Conservation (phyloP, 2,888 invertebrate species). For the Xanthia icteritia region DNA sequence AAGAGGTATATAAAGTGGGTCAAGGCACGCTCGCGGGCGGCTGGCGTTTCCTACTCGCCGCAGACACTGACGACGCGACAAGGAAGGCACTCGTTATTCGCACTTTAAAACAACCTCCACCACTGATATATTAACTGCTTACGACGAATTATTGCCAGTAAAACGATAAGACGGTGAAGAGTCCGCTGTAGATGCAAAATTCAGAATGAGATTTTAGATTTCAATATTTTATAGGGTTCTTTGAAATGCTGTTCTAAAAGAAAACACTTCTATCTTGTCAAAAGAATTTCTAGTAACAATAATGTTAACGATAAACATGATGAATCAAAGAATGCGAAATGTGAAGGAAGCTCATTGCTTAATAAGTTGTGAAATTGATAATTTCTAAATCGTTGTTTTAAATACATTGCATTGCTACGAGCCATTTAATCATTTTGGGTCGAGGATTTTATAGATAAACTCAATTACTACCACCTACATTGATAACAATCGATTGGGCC, state of each 20-base stretch:
- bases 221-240: neutral
- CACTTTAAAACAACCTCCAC: conserved; percentile 75
- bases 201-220: neutral
- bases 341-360: conserved; percentile 5
- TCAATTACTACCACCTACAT: conserved; percentile 41
- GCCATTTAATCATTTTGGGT: conserved; percentile 61
- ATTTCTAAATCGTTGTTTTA: conserved; percentile 17
- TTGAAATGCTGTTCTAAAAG: neutral
- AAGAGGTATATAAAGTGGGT: conserved; percentile 80
- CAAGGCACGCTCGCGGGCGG: conserved; percentile 84
- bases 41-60: conserved; percentile 83
- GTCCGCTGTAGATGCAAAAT: neutral
- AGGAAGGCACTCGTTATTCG: conserved; percentile 86
- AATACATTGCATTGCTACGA: conserved; percentile 8
- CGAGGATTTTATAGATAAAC: conserved; percentile 71
- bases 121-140: conserved; percentile 73
- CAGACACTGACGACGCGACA: conserved; percentile 72
- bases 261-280: neutral
- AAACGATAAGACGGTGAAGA: conserved; percentile 8
- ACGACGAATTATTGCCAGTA: conserved; percentile 15
- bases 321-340: conserved; percentile 3
- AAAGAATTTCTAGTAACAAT: neutral
- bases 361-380: conserved; percentile 14
- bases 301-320: neutral
- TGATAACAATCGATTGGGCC: conserved; percentile 43